A percentile compares a stretch with the other conserved stretches of the same genome.
phyloP scores from a whole-genome alignment of 2,113 vertebrate species.

The Natator depressus region DNA sequence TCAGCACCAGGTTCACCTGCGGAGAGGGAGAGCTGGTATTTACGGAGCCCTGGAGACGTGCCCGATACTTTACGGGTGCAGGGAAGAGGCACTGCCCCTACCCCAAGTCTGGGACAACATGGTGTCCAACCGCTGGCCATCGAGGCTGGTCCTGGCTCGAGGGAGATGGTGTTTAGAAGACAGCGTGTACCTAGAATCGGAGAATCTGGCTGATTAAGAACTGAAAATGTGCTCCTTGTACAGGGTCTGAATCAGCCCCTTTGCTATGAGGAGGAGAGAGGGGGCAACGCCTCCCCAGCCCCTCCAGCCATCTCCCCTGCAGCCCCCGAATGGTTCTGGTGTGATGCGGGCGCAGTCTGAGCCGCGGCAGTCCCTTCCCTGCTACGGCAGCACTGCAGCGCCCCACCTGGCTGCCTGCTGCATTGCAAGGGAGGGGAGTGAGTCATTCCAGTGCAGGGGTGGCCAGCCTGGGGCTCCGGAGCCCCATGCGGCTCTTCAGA shows the following conservation, averaged over 20 bases:
- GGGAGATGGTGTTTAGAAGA: not conserved
- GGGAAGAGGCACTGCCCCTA: not conserved
- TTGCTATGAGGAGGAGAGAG: not conserved
- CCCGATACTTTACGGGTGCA: not conserved
- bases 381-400: not conserved
- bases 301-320: not conserved
- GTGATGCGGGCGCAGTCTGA: not conserved
- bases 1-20: conserved; percentile 95
- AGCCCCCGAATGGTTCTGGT: not conserved
- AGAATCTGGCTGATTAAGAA: not conserved
- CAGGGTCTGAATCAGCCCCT: not conserved
- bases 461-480: too few relatives aligned
- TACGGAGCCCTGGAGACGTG: rapidly evolving
- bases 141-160: too few relatives aligned
- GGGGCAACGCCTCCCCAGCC: not conserved
- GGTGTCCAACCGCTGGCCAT: rapidly evolving
- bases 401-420: not conserved
- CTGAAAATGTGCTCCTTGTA: not conserved
- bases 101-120: not conserved
- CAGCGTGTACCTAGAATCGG: not conserved
- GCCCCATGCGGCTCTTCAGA: too few relatives aligned
- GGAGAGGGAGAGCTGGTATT: not conserved
- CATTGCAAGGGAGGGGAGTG: not conserved
- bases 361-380: not conserved
- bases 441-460: not conserved